Evolutionary conservation across 2,113 vertebrate species (phyloP).

Genomic region (Heterotilapia buettikoferi): DNA sequence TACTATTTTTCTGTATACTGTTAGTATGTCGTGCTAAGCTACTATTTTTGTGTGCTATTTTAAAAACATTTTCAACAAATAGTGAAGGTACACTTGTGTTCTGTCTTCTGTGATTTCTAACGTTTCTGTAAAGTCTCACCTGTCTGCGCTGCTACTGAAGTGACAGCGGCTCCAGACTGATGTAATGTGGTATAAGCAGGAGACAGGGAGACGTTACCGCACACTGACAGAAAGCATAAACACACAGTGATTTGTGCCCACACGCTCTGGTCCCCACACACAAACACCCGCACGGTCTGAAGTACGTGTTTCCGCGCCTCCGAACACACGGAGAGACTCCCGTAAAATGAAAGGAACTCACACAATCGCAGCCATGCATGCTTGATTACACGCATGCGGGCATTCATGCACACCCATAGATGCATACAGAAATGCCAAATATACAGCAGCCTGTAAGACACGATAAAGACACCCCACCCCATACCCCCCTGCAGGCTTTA

Average conservation of each 20-base stretch:
- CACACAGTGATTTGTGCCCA: constrained; percentile 56
- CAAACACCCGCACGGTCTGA: constrained; percentile 4
- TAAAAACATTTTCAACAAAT: background rate
- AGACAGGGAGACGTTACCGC: constrained; percentile 20
- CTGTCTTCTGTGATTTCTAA: background rate
- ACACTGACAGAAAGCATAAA: constrained; percentile 62
- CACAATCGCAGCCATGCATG: background rate
- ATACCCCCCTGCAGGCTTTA: background rate
- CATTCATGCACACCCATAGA: background rate
- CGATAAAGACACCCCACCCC: background rate
- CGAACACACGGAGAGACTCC: background rate
- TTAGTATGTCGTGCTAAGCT: background rate
- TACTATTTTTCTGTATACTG: background rate
- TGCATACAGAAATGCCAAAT: background rate
- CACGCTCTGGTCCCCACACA: constrained; percentile 18
- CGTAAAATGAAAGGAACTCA: constrained; percentile 2
- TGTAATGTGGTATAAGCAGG: constrained; percentile 29
- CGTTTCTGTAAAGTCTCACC: constrained; percentile 29
- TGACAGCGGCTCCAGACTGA: constrained; percentile 45
- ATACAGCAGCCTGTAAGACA: background rate
- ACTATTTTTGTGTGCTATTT: background rate
- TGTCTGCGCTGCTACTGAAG: background rate
- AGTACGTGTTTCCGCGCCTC: constrained; percentile 4
- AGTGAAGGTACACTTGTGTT: background rate
- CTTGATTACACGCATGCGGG: constrained; percentile 12